Conservation (phyloP, 37 sponge, comb jelly and placozoan genomes). For the Beroe forskalii region DNA sequence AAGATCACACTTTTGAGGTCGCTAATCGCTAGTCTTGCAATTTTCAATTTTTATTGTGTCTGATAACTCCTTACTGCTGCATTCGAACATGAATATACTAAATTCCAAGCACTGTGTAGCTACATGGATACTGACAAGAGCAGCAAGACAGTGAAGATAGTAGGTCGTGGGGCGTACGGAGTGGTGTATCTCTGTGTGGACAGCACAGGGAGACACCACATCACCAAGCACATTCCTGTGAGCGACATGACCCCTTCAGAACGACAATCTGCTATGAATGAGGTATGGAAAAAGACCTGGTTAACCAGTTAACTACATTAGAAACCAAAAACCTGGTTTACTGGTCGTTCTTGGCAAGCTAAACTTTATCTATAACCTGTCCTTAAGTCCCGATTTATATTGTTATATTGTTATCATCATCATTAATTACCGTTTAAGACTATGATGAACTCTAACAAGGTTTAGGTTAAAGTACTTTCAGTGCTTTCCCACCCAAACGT, state of each 20-base stretch:
- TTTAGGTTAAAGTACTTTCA: slow-evolving; percentile 65
- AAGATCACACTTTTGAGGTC: too few species aligned
- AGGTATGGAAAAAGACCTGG: not conserved
- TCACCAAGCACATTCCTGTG: slow-evolving; percentile 46
- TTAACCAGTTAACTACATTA: not conserved
- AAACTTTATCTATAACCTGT: too few species aligned
- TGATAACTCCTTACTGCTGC: too few species aligned
- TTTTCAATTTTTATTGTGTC: too few species aligned
- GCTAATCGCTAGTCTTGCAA: too few species aligned
- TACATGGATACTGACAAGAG: not conserved
- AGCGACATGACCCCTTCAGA: slow-evolving; percentile 55
- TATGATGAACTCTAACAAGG: slow-evolving; percentile 27
- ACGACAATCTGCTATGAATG: slow-evolving; percentile 53
- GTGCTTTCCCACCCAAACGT: slow-evolving; percentile 37
- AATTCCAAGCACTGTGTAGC: too few species aligned
- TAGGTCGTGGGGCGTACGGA: slow-evolving; percentile 58
- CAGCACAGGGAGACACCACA: not conserved
- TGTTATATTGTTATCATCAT: too few species aligned
- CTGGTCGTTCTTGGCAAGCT: too few species aligned
- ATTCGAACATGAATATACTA: too few species aligned
- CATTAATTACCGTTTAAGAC: too few species aligned
- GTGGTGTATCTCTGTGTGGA: slow-evolving; percentile 40
- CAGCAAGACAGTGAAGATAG: slow-evolving; percentile 31
- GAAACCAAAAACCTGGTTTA: not conserved
- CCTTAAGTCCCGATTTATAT: too few species aligned